These are phyloP conservation scores for Machimus rusticus DNA, from an alignment of 2,888 invertebrate genomes.

Conservation along the genomic window DNA sequence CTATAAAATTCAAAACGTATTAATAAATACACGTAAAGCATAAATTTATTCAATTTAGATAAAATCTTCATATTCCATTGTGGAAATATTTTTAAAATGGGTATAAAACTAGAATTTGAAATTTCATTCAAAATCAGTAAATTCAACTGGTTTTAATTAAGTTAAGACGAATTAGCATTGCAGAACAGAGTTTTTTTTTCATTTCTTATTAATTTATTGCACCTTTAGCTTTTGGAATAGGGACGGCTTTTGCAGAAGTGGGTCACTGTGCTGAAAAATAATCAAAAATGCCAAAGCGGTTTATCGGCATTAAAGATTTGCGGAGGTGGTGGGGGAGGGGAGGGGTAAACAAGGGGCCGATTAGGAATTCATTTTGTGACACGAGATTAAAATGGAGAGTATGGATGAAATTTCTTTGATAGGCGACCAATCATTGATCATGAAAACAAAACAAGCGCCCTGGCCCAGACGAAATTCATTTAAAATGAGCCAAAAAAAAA, in stretches of 20 bases:
- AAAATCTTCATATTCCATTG: neutral
- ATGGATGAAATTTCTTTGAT: neutral
- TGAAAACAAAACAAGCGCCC: neutral
- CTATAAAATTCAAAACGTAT: too few relatives aligned
- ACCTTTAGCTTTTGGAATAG: neutral
- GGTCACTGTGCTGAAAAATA: neutral
- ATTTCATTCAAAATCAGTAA: neutral
- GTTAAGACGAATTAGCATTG: neutral
- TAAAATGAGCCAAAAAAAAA: neutral
- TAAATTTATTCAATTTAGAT: too few relatives aligned
- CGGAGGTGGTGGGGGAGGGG: neutral
- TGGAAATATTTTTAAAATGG: neutral
- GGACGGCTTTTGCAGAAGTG: neutral
- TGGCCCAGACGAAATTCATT: neutral
- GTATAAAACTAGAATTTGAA: neutral
- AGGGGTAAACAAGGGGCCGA: neutral
- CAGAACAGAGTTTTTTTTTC: neutral
- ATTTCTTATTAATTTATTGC: neutral
- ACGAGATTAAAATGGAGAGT: neutral
- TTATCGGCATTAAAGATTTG: neutral
- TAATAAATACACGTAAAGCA: too few relatives aligned
- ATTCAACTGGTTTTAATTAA: neutral
- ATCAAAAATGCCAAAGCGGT: neutral
- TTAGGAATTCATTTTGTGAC: neutral
- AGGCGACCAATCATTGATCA: neutral